Conservation (phyloP, 2,888 invertebrate species). For the Tenodera sinensis region DNA sequence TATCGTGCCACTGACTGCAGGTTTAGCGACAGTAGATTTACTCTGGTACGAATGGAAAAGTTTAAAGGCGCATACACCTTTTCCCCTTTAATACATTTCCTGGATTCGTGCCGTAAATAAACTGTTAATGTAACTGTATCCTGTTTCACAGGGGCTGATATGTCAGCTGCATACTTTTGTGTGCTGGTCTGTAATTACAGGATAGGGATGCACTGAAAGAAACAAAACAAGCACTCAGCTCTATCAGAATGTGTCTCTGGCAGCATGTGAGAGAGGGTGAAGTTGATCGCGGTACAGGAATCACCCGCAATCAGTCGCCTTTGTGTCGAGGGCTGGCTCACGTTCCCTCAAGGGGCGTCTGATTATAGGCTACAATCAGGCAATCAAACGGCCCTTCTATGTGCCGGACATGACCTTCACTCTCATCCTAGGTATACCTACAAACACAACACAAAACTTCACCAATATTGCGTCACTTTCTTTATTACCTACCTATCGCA, state of each 20-base stretch:
- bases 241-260: neutral
- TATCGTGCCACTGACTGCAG: no score
- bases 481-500: no score
- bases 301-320: conserved; percentile 2
- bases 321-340: neutral
- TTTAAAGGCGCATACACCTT: neutral
- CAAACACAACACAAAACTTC: neutral
- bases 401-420: neutral
- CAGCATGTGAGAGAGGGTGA: neutral
- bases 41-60: no score
- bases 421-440: neutral
- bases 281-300: neutral
- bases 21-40: no score
- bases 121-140: neutral
- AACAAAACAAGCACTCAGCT: neutral
- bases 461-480: no score
- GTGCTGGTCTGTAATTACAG: neutral
- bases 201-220: neutral
- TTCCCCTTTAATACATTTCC: neutral
- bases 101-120: neutral
- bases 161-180: neutral
- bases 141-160: neutral
- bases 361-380: neutral
- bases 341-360: neutral
- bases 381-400: neutral